These are phyloP conservation scores for Drosophila paracracens DNA, from an alignment of 2,888 invertebrate species.

Conservation along the genomic window DNA sequence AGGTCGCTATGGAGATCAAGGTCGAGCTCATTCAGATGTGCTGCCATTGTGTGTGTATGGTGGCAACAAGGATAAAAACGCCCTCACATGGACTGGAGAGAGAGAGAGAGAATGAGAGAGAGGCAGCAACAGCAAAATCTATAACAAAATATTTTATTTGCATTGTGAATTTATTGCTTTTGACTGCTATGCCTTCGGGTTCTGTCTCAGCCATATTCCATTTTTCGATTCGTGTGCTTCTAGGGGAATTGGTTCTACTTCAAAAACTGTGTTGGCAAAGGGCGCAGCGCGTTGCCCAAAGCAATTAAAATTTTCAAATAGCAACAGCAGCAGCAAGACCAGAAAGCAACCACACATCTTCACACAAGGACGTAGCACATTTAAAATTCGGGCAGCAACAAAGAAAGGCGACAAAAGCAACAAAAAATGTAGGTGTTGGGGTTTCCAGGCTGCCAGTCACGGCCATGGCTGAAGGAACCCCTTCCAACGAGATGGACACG, in stretches of 20 bases:
- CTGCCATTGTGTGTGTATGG: constrained; percentile 30
- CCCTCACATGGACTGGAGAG: constrained; percentile 21
- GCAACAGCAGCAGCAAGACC: constrained; percentile 7
- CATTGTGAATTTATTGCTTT: constrained; percentile 73
- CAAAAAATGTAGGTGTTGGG: constrained; percentile 42
- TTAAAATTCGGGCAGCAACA: constrained; percentile 57
- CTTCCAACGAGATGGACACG: constrained; percentile 24
- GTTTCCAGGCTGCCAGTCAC: constrained; percentile 62
- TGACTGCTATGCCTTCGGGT: constrained; percentile 42
- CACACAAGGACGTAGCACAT: constrained; percentile 49
- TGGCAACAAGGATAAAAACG: constrained; percentile 34
- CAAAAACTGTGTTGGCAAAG: constrained; percentile 27
- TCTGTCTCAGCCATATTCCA: constrained; percentile 46
- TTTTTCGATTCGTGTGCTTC: constrained; percentile 46
- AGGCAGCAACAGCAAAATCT: constrained; percentile 4
- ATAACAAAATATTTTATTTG: constrained; percentile 64
- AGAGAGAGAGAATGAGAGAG: neutral
- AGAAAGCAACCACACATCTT: constrained; percentile 14
- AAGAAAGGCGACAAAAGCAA: constrained; percentile 20
- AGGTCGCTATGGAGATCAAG: constrained; percentile 67
- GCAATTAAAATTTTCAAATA: constrained; percentile 69
- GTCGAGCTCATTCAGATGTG: constrained; percentile 47
- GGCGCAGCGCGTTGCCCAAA: constrained; percentile 55
- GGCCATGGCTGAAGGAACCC: constrained; percentile 58
- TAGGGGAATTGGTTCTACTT: constrained; percentile 57